Base-by-base conservation (phyloP, 1,140 invertebrate genomes). In the Brachionus calyciflorus region DNA sequence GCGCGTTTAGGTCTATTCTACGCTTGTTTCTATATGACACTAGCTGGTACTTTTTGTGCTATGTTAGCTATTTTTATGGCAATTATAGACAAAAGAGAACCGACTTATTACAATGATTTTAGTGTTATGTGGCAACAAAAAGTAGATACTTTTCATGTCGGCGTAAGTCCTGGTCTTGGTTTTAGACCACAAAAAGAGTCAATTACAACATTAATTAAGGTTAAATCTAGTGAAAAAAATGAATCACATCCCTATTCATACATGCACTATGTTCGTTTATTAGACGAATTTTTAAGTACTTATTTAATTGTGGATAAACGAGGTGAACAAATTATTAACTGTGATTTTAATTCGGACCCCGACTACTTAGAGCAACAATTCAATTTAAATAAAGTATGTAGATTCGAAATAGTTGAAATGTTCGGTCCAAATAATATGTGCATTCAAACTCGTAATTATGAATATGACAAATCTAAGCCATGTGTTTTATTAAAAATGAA, bases 401-500 rank as follows among this genome's bases (percentile, higher is more conserved):
- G 78, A 46, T 81, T 81, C 79, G 81, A 82, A 33, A 77, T 81
- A 12, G 63, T 48, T 40, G 33, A 55, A 24, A 46, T 77, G 40
- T 63, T 55, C 14, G 57, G 49, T 12, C 76, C 40, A 2, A 19
- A 63, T 19, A 77, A 60, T 3, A 60, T 70, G 24, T 79, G 79
- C 49, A 77, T 37, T 12, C 55, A 65, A 60, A 68, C 77, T 14
- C 80, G 84, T 63, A 82, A 84, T 14, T 84, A 79, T 78, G 83
- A 82, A 10, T 83, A 81, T 79, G 79, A 82, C 60, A 79, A 81
- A 51, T 82, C 81, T 26, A 78, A 81, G 76, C 83, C 83, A 14
- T 84, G 83, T 78, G 79, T 84, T 41, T 57, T 84, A 14, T 76
- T 84, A 9, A 84, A 84, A 77, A 60, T 84, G 24, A 84, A 84